A percentile compares a stretch with the other conserved stretches of the same genome.
phyloP scores from a whole-genome alignment of 2,797 vertebrate species.

The Schizothorax lantsangensis region DNA sequence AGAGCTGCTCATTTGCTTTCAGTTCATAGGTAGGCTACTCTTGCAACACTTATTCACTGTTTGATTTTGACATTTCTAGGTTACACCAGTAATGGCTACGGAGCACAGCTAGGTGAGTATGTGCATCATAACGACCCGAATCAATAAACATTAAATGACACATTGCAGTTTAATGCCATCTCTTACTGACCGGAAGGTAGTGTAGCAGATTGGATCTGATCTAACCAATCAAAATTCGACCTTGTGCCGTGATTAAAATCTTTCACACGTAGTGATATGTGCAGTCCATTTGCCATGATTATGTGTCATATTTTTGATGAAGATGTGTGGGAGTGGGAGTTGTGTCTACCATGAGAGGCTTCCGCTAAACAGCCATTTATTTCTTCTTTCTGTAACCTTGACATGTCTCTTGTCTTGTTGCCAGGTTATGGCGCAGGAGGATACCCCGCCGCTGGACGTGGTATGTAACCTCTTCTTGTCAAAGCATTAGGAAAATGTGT shows the following conservation, averaged over 20 bases:
- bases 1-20: not conserved
- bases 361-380: slow-evolving; percentile 39
- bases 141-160: not conserved
- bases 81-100: slow-evolving; percentile 67
- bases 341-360: slow-evolving; percentile 22
- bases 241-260: slow-evolving; percentile 31
- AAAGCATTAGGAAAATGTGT: not conserved
- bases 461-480: slow-evolving; percentile 65
- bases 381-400: slow-evolving; percentile 51
- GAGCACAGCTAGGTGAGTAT: slow-evolving; percentile 69
- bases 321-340: not conserved
- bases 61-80: slow-evolving; percentile 57
- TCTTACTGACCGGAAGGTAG: not conserved
- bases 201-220: slow-evolving; percentile 34
- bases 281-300: slow-evolving; percentile 11
- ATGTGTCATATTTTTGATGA: slow-evolving; percentile 50
- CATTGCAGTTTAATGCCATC: not conserved
- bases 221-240: slow-evolving; percentile 52
- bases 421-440: slow-evolving; percentile 75
- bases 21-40: not conserved
- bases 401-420: slow-evolving; percentile 56
- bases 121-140: not conserved
- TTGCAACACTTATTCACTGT: not conserved
- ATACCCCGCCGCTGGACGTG: slow-evolving; percentile 67
- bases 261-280: slow-evolving; percentile 27